Percentiles rank a stretch among this genome's conserved stretches.
Evolutionary conservation across 2,797 vertebrate genomes (phyloP).

Genomic region (Molossus molossus): DNA sequence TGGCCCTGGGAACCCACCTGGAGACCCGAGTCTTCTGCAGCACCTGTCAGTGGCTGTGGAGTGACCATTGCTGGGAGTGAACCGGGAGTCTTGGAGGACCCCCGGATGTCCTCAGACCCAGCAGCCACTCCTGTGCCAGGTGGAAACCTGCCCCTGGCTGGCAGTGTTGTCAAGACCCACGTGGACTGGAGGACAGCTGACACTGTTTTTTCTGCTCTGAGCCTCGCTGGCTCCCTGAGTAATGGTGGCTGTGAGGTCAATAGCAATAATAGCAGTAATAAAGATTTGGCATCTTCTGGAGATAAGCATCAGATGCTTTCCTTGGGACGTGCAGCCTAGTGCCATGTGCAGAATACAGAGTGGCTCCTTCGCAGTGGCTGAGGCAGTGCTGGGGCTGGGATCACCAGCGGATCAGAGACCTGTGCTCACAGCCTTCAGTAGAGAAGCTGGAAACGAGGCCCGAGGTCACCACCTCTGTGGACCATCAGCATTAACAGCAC

Average conservation of each 20-base stretch:
- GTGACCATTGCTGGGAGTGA: neutral
- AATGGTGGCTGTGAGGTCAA: neutral
- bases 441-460: neutral
- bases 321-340: neutral
- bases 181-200: neutral
- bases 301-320: constrained; percentile 31
- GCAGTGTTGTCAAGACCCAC: neutral
- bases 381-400: neutral
- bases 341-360: neutral
- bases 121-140: neutral
- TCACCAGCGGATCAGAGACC: neutral
- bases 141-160: neutral
- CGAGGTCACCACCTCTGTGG: neutral
- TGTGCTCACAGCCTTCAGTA: neutral
- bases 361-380: neutral
- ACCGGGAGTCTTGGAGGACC: neutral
- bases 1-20: neutral
- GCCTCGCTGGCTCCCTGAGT: neutral
- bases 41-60: neutral
- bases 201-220: constrained; percentile 23
- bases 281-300: constrained; percentile 60
- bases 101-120: neutral
- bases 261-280: neutral
- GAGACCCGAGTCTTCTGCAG: neutral
- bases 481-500: neutral